Evolutionary conservation across 2,113 vertebrate genomes (phyloP), one percentile per base, ranked within the genome.

Genomic region (Coptodon rendalli): DNA sequence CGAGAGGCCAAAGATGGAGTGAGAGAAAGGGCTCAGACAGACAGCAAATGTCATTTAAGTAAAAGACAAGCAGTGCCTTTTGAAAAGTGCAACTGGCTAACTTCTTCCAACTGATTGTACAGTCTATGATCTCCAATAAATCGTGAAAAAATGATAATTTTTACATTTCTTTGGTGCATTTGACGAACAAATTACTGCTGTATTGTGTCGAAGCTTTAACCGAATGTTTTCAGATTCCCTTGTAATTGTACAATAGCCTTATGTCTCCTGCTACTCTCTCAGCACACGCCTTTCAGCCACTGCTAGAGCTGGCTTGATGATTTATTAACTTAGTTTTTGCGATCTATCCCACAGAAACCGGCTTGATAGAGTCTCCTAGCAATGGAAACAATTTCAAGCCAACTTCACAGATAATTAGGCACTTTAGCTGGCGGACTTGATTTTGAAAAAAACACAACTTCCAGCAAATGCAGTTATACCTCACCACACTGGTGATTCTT

Each of bases 381-480:
- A 88, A 89, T 95, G 85, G 93, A 95, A 95, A 95, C 92, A 93
- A 95, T 96, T 93, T 94, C 90, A 93, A 93, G 90, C 89, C 92
- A 95, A 90, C 95, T 95, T 95, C 94, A 95, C 93, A 95, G 92
- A 95, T 95, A 96, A 96, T 96, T 96, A 95, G 93, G 91, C 92
- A 86, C 93, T 95, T 95, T 88, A 93, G 93, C 94, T 87, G 40
- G 86, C 81, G 52, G 94, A 86, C 89, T 90, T 95, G 92, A 93
- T 95, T 94, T 92, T 86, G 71, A 94, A 88, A 92, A 87, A 89
- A 91, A 92, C 90, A 50, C 40, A 84, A 88, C 89, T 91, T 61
- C 54, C 61, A 80, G 92, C 89, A 83, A 80, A 63, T 66, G 12
- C 91, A 68, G 85, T 84, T 73, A 54, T 54, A 86, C 87, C 83